These are phyloP conservation scores for Ceratoteleas bidentatus DNA, from an alignment of 1,140 invertebrate species.

Conservation along the genomic window DNA sequence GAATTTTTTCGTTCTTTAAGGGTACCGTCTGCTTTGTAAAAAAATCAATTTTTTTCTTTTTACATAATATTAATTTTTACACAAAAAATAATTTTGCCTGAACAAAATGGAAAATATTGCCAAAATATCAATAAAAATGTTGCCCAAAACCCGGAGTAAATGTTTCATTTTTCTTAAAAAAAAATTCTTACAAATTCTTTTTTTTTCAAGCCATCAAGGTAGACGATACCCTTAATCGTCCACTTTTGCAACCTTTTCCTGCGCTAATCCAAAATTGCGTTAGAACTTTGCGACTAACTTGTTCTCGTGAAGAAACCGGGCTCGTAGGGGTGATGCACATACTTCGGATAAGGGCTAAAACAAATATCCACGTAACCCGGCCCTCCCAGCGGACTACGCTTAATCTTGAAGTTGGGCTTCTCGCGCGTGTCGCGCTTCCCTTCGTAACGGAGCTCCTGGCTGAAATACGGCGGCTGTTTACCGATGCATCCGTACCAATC, in stretches of 20 bases:
- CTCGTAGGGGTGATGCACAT: conserved; percentile 67
- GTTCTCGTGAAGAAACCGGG: conserved; percentile 15
- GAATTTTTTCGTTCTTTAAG: too few relatives aligned
- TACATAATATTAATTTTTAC: too few relatives aligned
- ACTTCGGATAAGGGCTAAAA: conserved; percentile 68
- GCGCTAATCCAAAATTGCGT: not conserved
- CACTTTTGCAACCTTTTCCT: not conserved
- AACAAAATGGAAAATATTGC: too few relatives aligned
- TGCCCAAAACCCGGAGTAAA: too few relatives aligned
- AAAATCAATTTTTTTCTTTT: too few relatives aligned
- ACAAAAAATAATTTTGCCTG: too few relatives aligned
- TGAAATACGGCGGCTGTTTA: conserved; percentile 68
- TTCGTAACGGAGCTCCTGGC: conserved; percentile 29
- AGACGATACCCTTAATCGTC: too few relatives aligned
- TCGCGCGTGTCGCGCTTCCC: conserved; percentile 17
- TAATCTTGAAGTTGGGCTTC: conserved; percentile 71
- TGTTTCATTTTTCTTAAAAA: too few relatives aligned
- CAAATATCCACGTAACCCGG: conserved; percentile 73
- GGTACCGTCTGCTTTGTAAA: too few relatives aligned
- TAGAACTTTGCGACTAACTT: conserved; percentile 20
- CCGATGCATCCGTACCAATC: conserved; percentile 74
- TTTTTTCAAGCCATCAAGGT: too few relatives aligned
- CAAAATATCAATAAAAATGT: too few relatives aligned
- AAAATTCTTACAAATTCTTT: too few relatives aligned
- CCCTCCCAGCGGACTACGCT: conserved; percentile 70